Conservation (phyloP, 2,888 invertebrate genomes). For the Mythimna lalbum region DNA sequence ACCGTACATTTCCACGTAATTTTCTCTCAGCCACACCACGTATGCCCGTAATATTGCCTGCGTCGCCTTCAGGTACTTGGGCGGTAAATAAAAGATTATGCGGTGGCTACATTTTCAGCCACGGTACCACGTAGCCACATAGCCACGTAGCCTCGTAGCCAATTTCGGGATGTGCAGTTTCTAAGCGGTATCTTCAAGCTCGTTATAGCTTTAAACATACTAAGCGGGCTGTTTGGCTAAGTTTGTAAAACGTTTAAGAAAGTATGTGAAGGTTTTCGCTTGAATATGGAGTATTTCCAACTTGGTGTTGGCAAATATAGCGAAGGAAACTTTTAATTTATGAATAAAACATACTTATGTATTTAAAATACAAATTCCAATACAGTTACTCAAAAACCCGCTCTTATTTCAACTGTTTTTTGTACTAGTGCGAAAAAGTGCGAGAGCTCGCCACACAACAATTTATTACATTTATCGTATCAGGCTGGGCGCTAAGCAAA, state of each 20-base stretch:
- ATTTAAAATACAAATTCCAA: too few relatives aligned
- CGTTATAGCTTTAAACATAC: background rate
- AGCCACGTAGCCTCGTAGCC: slow-evolving; percentile 28
- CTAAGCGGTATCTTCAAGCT: slow-evolving; percentile 25
- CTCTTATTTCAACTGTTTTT: too few relatives aligned
- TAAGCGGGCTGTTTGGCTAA: background rate
- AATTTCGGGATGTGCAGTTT: slow-evolving; percentile 48
- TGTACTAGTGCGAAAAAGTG: too few relatives aligned
- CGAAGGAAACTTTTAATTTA: too few relatives aligned
- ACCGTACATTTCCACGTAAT: slow-evolving; percentile 40
- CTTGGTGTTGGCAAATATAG: background rate
- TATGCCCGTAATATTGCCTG: slow-evolving; percentile 32
- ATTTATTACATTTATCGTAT: too few relatives aligned
- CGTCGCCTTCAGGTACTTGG: slow-evolving; percentile 36
- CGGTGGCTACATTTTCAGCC: slow-evolving; percentile 39
- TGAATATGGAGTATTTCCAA: background rate
- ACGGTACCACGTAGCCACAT: slow-evolving; percentile 8
- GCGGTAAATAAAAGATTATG: slow-evolving; percentile 57
- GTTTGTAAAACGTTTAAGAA: background rate
- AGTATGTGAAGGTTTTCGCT: background rate
- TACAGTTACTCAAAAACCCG: too few relatives aligned
- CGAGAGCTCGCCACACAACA: too few relatives aligned
- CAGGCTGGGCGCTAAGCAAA: too few relatives aligned
- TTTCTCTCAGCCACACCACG: slow-evolving; percentile 29
- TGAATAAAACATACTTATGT: too few relatives aligned